Evolutionary conservation across 1,140 invertebrate species (phyloP).

Genomic region (Apis florea): DNA sequence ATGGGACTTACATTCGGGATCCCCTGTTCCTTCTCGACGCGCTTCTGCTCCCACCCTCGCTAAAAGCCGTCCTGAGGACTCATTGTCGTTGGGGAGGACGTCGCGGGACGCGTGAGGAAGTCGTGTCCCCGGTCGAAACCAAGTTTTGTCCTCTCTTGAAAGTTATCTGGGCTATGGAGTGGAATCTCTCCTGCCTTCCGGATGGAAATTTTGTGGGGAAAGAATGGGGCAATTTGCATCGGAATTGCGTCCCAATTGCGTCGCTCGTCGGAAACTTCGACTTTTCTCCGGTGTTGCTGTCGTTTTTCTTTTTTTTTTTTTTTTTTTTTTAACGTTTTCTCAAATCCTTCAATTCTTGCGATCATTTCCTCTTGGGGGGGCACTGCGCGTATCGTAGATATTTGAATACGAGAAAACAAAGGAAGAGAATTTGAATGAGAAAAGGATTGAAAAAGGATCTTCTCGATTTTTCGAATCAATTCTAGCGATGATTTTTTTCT

Average conservation of each 20-base stretch:
- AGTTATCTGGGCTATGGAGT: not conserved
- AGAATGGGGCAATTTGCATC: slow-evolving; percentile 1
- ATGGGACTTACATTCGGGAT: slow-evolving; percentile 28
- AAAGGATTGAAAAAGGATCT: too few species aligned
- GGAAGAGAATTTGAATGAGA: too few species aligned
- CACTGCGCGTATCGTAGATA: too few species aligned
- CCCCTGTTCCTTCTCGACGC: not conserved
- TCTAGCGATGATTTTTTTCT: too few species aligned
- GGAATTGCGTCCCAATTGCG: slow-evolving; percentile 2
- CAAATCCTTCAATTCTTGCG: too few species aligned
- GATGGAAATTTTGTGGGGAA: not conserved
- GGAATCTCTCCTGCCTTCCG: slow-evolving; percentile 1
- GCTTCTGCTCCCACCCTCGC: not conserved
- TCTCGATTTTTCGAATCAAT: too few species aligned
- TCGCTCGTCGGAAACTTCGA: too few species aligned
- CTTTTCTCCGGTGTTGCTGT: not conserved
- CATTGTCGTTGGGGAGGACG: slow-evolving; percentile 16
- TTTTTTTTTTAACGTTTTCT: not conserved
- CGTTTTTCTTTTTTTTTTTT: not conserved
- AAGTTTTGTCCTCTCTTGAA: not conserved
- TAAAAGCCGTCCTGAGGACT: slow-evolving; percentile 39
- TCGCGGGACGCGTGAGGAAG: not conserved
- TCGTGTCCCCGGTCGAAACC: not conserved
- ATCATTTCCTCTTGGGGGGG: too few species aligned
- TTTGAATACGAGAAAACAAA: too few species aligned